Evolutionary conservation across 2,888 invertebrate genomes (phyloP), one percentile per base, ranked within the genome.

Genomic region (Embidobia sp.): DNA sequence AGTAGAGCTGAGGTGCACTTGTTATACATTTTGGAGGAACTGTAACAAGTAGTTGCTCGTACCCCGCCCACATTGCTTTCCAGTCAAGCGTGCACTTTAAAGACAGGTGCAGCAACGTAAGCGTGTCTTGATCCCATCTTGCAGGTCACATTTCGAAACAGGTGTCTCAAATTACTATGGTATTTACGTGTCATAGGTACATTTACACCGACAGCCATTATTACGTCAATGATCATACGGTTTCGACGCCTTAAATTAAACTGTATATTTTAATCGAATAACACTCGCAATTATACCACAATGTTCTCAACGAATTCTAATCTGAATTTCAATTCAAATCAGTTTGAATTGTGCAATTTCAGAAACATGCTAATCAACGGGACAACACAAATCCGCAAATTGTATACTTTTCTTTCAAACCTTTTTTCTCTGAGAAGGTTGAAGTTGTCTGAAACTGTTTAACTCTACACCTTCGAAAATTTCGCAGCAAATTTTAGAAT

Each of bases 141-240:
- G 33, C 51, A 35, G 66, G 66, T 74, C 59, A 66, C 53, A 74
- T 74, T 74, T 74, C 74, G 59, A 44, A 59, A 66, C 74, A 74
- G 74, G 59, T 74, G 66, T 57, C 51, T 74, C 59, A 22, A 74
- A 59, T 74, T 44, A 59, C 74, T 33, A 26, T 29, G 42, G 37
- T 46, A 48, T 74, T 59, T 51, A 16, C 55, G 35, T 37, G 42
- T 29, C 57, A 15, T 46, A 31, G 49, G 10, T 51, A 11, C 29
- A 13, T 63, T 72, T 27, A 44, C 44, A 48, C 31, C 8, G 8
- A 11, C 15, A 10, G 26, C n/a, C 27, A 33, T 70, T 15, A 59
- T 51, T 59, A 31, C 13, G 22, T 3, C 49, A 59, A 55, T 59
- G 29, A 40, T n/a, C 31, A 8, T 19, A 31, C 42, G 13, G 19